phyloP scores from a whole-genome alignment of 2,888 invertebrate species.

The Anticlea derivata region DNA sequence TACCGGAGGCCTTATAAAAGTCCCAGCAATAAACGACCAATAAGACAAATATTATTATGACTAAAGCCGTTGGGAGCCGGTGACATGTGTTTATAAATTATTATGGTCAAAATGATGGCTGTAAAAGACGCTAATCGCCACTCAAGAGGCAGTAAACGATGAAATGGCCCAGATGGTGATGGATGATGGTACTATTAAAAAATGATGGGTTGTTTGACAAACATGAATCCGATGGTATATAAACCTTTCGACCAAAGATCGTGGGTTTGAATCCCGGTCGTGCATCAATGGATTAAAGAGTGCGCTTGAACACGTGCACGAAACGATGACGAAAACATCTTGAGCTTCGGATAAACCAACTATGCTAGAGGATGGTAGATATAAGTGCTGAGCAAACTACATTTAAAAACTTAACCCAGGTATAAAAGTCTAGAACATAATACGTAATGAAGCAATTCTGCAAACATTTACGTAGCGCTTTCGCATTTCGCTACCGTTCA shows the following conservation, averaged over 20 bases:
- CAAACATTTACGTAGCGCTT: no score
- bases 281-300: no score
- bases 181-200: neutral
- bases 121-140: constrained; percentile 13
- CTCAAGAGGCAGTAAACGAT: constrained; percentile 15
- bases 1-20: constrained; percentile 2
- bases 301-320: no score
- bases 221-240: neutral
- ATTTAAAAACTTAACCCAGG: no score
- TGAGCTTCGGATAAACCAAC: no score
- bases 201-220: neutral
- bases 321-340: no score
- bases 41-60: constrained; percentile 17
- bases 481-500: no score
- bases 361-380: no score
- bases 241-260: neutral
- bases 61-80: constrained; percentile 4
- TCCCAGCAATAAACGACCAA: constrained; percentile 10
- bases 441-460: no score
- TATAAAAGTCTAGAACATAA: no score
- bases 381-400: no score
- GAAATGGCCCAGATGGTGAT: constrained; percentile 2
- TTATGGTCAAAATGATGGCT: constrained; percentile 18
- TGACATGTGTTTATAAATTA: constrained; percentile 20
- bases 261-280: no score